A percentile compares a stretch with the other conserved stretches of the same genome.
Conservation (phyloP, 2,797 vertebrate species). For the Hoplostethus atlanticus region DNA sequence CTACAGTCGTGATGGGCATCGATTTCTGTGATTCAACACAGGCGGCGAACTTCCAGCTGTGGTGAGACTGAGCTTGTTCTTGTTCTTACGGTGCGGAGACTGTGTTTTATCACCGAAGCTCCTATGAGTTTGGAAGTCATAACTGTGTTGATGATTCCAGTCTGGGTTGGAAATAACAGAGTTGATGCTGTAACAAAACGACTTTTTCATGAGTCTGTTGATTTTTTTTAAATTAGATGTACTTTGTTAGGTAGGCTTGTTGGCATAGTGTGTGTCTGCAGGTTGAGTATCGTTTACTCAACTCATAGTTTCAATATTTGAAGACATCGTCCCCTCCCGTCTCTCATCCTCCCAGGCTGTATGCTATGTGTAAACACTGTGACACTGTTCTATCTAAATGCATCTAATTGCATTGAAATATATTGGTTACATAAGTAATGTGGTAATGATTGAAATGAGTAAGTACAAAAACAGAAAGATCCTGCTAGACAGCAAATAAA, state of each 20-base stretch:
- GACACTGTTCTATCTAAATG: too few relatives aligned
- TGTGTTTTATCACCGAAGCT: not conserved
- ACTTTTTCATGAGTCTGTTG: not conserved
- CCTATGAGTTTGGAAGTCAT: too few relatives aligned
- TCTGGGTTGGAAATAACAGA: too few relatives aligned
- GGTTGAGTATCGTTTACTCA: not conserved
- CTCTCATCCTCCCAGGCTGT: too few relatives aligned
- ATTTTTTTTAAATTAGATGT: not conserved
- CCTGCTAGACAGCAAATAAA: too few relatives aligned
- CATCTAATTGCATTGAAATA: not conserved
- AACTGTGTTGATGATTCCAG: too few relatives aligned
- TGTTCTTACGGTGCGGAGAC: not conserved
- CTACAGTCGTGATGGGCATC: constrained; percentile 92
- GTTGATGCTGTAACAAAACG: too few relatives aligned
- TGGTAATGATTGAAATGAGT: not conserved
- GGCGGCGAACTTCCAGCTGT: constrained; percentile 97
- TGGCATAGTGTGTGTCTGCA: not conserved
- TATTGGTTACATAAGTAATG: not conserved
- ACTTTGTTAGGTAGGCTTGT: too few relatives aligned
- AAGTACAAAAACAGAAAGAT: not conserved
- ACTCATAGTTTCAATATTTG: not conserved
- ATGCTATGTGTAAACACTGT: too few relatives aligned
- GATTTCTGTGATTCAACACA: constrained; percentile 99
- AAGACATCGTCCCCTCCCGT: not conserved
- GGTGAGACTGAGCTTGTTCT: constrained; percentile 82